Conservation (phyloP, 1,140 invertebrate species). For the Zaprionus nigranus region DNA sequence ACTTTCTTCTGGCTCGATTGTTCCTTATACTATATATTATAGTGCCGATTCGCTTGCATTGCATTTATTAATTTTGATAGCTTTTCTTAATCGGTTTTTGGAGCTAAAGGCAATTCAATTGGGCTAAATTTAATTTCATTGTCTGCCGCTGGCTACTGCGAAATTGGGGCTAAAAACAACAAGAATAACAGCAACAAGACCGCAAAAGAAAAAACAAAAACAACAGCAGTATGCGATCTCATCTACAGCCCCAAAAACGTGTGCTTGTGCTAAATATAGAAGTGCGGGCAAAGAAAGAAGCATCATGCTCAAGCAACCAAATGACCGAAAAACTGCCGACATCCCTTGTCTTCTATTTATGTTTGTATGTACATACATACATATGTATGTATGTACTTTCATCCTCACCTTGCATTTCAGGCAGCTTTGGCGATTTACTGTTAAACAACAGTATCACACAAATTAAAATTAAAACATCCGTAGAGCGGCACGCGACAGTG, state of each 20-base stretch:
- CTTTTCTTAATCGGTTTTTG: constrained; percentile 39
- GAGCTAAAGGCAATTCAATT: constrained; percentile 59
- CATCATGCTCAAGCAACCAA: constrained; percentile 62
- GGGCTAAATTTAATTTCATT: constrained; percentile 64
- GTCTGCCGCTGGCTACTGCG: constrained; percentile 47
- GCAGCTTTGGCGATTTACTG: no score
- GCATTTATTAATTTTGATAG: constrained; percentile 47
- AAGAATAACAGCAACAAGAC: constrained; percentile 29
- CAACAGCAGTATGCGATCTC: constrained; percentile 42
- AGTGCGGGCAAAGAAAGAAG: constrained; percentile 48
- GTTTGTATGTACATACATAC: no score
- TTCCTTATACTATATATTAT: constrained; percentile 30
- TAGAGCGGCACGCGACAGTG: no score
- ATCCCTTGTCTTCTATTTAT: neutral
- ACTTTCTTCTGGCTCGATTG: constrained; percentile 13
- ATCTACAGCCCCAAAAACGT: constrained; percentile 77
- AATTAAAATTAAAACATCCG: no score
- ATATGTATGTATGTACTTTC: no score
- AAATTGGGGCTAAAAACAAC: constrained; percentile 54
- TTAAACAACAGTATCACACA: no score
- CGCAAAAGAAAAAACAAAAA: constrained; percentile 24
- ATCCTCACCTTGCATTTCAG: no score
- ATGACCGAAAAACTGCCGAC: constrained; percentile 50
- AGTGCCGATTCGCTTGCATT: constrained; percentile 33
- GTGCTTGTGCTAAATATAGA: constrained; percentile 76